phyloP scores from a whole-genome alignment of 2,888 invertebrate genomes.

The Drosophila barbarae region DNA sequence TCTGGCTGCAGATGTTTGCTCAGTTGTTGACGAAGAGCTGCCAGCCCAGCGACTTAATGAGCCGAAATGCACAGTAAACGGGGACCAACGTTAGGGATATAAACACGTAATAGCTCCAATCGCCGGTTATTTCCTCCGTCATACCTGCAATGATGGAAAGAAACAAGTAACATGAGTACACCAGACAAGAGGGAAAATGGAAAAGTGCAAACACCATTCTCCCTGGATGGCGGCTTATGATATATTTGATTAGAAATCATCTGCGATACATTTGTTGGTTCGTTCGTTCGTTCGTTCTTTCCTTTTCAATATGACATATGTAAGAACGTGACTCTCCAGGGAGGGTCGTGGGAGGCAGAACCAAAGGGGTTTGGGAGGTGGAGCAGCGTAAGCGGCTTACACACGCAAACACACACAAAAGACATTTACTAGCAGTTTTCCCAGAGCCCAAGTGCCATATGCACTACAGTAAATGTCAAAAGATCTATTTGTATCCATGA shows the following conservation, averaged over 20 bases:
- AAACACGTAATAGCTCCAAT: conserved; percentile 78
- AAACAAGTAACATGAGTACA: conserved; percentile 13
- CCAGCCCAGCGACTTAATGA: conserved; percentile 80
- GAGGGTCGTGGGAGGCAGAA: background rate
- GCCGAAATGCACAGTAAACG: conserved; percentile 79
- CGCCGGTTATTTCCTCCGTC: conserved; percentile 79
- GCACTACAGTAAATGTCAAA: conserved; percentile 12
- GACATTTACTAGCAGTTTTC: conserved; percentile 28
- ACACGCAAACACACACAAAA: conserved; percentile 1
- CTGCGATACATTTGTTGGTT: conserved; percentile 41
- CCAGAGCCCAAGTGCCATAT: conserved; percentile 25
- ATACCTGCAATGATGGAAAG: conserved; percentile 65
- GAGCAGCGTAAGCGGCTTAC: conserved; percentile 35
- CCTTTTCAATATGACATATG: conserved; percentile 40
- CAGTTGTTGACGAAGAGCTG: conserved; percentile 80
- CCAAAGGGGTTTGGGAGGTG: background rate
- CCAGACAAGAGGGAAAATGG: background rate
- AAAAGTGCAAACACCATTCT: conserved; percentile 35
- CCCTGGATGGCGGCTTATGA: conserved; percentile 9
- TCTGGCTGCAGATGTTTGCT: conserved; percentile 59
- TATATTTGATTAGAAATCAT: conserved; percentile 65
- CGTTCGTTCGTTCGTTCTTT: background rate
- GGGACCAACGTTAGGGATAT: conserved; percentile 78
- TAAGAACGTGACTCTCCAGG: conserved; percentile 32
- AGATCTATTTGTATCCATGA: conserved; percentile 15